Evolutionary conservation across 2,888 invertebrate species (phyloP).

Genomic region (Thymelicus sylvestris): DNA sequence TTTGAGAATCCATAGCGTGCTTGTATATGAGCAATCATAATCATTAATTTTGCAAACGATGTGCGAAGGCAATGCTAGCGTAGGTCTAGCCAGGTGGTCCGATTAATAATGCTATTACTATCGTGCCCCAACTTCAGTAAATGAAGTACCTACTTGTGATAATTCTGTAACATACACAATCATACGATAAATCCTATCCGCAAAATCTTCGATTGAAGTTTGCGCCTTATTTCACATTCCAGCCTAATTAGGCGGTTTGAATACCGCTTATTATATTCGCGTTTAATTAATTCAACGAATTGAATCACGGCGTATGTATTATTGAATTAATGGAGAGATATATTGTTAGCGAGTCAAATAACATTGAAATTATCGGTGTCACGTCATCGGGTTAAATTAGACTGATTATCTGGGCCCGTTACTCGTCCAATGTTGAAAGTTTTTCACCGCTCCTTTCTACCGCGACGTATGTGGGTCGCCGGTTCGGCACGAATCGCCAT

Average conservation of each 20-base stretch:
- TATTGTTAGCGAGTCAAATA: conserved; percentile 16
- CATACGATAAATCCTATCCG: conserved; percentile 4
- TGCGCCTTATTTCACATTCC: conserved; percentile 16
- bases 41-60: conserved; percentile 34
- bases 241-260: conserved; percentile 21
- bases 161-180: conserved; percentile 4
- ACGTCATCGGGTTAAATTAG: conserved; percentile 49
- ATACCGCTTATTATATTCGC: conserved; percentile 7
- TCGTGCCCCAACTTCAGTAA: conserved; percentile 3
- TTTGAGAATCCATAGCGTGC: background rate
- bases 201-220: conserved; percentile 12
- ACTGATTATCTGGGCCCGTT: conserved; percentile 59
- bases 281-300: conserved; percentile 21
- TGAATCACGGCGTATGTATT: conserved; percentile 14
- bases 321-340: background rate
- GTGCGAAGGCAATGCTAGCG: conserved; percentile 19
- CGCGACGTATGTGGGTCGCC: conserved; percentile 67
- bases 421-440: conserved; percentile 60
- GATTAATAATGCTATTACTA: conserved; percentile 26
- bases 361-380: conserved; percentile 24
- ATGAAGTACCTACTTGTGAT: background rate
- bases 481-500: conserved; percentile 68
- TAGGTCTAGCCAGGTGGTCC: conserved; percentile 23
- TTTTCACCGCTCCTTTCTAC: conserved; percentile 64
- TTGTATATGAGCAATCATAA: conserved; percentile 1